These are phyloP conservation scores for Neomorphus geoffroyi DNA, from an alignment of 2,797 vertebrate species.

Conservation along the genomic window DNA sequence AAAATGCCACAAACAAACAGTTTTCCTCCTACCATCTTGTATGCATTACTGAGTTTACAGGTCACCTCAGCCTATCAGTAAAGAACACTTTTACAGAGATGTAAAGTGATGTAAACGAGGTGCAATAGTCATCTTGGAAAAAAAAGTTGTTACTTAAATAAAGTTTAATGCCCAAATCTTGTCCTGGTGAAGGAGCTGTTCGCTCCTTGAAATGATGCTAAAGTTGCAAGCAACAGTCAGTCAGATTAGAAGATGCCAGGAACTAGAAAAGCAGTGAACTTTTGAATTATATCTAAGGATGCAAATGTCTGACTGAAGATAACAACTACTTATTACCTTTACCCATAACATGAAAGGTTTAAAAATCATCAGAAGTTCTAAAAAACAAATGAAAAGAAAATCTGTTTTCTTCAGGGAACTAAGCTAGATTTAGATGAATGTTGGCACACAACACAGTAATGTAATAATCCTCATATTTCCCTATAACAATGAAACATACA, in stretches of 20 bases:
- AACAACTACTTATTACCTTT: background rate
- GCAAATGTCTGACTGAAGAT: background rate
- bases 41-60: background rate
- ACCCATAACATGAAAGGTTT: background rate
- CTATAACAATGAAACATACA: background rate
- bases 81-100: background rate
- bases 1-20: background rate
- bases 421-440: background rate
- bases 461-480: background rate
- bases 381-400: background rate
- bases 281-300: background rate
- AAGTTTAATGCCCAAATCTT: background rate
- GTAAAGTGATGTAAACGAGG: background rate
- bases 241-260: background rate
- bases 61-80: background rate
- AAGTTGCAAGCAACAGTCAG: background rate
- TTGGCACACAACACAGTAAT: background rate
- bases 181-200: background rate
- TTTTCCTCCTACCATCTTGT: slow-evolving; percentile 10
- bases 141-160: background rate
- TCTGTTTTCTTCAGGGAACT: background rate
- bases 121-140: background rate
- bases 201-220: background rate
- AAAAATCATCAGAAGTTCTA: background rate
- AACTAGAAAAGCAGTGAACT: background rate